Conservation (phyloP, 2,113 vertebrate species). For the Nibea coibor region DNA sequence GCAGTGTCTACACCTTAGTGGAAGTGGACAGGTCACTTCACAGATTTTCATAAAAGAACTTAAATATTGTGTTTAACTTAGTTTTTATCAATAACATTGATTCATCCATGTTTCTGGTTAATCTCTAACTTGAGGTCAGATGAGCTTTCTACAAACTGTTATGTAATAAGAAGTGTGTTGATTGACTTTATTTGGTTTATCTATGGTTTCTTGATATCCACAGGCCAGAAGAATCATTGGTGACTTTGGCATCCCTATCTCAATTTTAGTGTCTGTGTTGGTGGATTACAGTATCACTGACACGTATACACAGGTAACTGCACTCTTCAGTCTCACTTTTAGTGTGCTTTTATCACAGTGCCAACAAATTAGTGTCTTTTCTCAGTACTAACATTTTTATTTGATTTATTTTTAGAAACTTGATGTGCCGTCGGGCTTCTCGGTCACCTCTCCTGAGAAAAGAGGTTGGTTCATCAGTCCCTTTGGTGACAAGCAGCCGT, state of each 20-base stretch:
- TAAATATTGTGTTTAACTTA: no score
- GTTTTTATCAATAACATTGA: not conserved
- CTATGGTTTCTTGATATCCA: conserved; percentile 12
- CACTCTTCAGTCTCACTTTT: not conserved
- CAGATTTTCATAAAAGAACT: no score
- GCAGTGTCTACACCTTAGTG: no score
- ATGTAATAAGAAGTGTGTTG: not conserved
- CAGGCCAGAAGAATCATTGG: conserved; percentile 96
- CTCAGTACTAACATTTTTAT: not conserved
- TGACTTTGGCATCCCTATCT: conserved; percentile 98
- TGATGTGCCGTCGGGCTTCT: conserved; percentile 94
- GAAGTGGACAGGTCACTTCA: no score
- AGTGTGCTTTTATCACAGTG: not conserved
- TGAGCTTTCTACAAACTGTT: not conserved
- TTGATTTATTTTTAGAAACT: conserved; percentile 87
- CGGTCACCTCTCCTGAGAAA: conserved; percentile 94
- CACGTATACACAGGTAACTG: conserved; percentile 93
- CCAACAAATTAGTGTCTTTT: not conserved
- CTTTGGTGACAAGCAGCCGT: conserved; percentile 91
- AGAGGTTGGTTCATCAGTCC: conserved; percentile 97
- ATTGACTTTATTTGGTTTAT: not conserved
- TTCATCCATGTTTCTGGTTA: not conserved
- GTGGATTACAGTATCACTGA: conserved; percentile 92
- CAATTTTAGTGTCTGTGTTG: conserved; percentile 94
- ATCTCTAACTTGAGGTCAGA: not conserved